Base-by-base conservation (phyloP, 2,888 invertebrate species). In the Poecilobothrus nobilitatus region DNA sequence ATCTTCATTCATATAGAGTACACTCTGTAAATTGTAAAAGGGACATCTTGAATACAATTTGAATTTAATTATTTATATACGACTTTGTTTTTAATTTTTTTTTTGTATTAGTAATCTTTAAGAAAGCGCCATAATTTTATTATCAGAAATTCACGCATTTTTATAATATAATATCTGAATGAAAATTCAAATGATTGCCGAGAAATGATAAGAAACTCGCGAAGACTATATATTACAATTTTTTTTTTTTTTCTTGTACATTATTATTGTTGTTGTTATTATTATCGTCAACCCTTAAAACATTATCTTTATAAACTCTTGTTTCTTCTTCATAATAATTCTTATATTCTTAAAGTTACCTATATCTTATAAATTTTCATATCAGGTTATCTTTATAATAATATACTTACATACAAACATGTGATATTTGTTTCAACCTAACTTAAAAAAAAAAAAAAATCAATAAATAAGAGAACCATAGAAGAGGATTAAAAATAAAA, bases 101-200 rank as follows among this genome's bases (percentile, higher is more conserved):
- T 27, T 5, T 27, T 27, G 27, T 27, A 27, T 27, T 27, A 5
- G 27, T 27, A 27, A 27, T 27, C 27, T 27, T 27, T 27, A 27
- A 5, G 27, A 27, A 27, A 27, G 27, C 27, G 27, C 27, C 27
- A 27, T n/a, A n/a, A 27, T 27, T 27, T 27, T 12, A 8, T 37
- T 63, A 63, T 63, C 63, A 63, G 18, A 27, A 27, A 63, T 63
- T 63, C 63, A 63, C 63, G 63, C 63, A 63, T 63, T 18, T 63
- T 15, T 27, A 27, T 8, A 10, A 21, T 63, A 22, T 27, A 2
- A 27, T 2, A 27, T 4, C 12, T 41, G 2, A 18, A 15, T 2
- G 6, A 53, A 53, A 53, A 53, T 53, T 53, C 53, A 53, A 63
- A 63, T 27, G 63, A 63, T 63, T 63, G n/a, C 15, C 27, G 18